These are phyloP conservation scores for Labeo calbasu DNA, from an alignment of 2,797 vertebrate species.

Conservation along the genomic window DNA sequence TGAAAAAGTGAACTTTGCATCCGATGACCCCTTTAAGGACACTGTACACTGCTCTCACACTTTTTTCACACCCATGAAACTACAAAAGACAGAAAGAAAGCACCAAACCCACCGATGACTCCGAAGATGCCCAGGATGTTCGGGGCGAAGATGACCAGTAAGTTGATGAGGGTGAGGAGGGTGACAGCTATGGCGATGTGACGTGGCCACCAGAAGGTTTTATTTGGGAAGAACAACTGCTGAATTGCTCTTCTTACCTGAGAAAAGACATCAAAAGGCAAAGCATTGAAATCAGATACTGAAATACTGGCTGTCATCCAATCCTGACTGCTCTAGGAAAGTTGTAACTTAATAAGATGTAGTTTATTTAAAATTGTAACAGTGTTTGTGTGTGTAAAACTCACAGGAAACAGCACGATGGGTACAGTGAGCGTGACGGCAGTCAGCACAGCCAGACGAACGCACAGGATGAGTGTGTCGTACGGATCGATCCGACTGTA, in stretches of 20 bases:
- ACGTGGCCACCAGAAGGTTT: constrained; percentile 93
- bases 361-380: not conserved
- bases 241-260: constrained; percentile 95
- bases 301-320: not conserved
- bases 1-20: too few relatives aligned
- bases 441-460: constrained; percentile 92
- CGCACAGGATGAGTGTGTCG: constrained; percentile 91
- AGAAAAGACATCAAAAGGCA: not conserved
- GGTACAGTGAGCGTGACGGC: constrained; percentile 97
- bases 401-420: constrained; percentile 96
- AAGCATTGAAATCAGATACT: not conserved
- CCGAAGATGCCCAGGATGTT: constrained; percentile 97
- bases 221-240: constrained; percentile 93
- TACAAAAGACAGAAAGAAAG: not conserved
- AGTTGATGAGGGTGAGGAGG: constrained; percentile 89
- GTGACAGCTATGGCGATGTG: constrained; percentile 84
- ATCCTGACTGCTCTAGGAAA: not conserved
- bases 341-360: not conserved
- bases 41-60: not conserved
- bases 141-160: constrained; percentile 96
- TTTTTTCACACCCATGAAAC: not conserved
- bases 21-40: not conserved
- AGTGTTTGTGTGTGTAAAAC: constrained; percentile 58
- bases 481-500: constrained; percentile 91
- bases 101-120: constrained; percentile 86